Conservation (phyloP, 1,140 invertebrate genomes). For the Listronotus oregonensis region DNA sequence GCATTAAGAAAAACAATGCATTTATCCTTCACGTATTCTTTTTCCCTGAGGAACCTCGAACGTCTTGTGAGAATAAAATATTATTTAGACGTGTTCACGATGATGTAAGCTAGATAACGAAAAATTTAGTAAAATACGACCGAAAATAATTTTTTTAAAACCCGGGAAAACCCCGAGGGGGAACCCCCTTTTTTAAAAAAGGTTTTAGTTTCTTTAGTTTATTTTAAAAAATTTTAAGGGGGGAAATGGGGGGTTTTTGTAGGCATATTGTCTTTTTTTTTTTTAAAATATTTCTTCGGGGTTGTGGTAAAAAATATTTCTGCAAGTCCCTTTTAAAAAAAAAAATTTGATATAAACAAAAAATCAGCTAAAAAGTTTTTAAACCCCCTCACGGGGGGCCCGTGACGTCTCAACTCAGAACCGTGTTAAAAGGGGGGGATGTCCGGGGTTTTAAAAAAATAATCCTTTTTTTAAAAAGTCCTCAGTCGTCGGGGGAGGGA, state of each 20-base stretch:
- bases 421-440: too few species aligned
- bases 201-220: conserved; percentile 9
- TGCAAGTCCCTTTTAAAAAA: too few species aligned
- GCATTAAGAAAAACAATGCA: background rate
- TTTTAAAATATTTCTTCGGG: too few species aligned
- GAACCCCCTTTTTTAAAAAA: conserved; percentile 30
- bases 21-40: conserved; percentile 16
- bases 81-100: conserved; percentile 46
- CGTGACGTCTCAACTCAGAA: too few species aligned
- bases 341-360: too few species aligned
- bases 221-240: conserved; percentile 1
- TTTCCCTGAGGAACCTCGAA: conserved; percentile 30
- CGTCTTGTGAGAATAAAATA: conserved; percentile 44
- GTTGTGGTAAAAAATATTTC: too few species aligned
- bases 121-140: conserved; percentile 45
- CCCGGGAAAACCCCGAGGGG: conserved; percentile 46
- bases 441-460: too few species aligned
- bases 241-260: background rate
- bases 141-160: conserved; percentile 45
- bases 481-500: too few species aligned
- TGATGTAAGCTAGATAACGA: conserved; percentile 46
- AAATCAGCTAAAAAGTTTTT: too few species aligned
- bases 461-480: too few species aligned
- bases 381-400: too few species aligned
- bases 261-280: too few species aligned